Evolutionary conservation across 1,140 invertebrate species (phyloP), one percentile per base, ranked within the genome.

Genomic region (Littorina saxatilis): DNA sequence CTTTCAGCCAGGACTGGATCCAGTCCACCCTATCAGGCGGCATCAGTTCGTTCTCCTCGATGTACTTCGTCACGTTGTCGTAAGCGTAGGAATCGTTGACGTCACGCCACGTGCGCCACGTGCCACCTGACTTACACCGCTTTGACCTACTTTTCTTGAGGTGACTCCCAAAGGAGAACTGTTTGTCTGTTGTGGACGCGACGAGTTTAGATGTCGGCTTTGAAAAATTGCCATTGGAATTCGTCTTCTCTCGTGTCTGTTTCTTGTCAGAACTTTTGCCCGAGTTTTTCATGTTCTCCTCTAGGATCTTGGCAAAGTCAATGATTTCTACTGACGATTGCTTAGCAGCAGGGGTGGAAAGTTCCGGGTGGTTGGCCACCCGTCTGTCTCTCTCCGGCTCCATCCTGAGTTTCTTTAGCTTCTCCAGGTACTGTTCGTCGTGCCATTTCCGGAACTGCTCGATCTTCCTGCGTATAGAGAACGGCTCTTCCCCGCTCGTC

Each of bases 11-110:
- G 20, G 86, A 82, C 70, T 83, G 80, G 72, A 91, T 91, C 85
- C 86, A 88, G 1, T 80, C 68, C 58, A 84, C 82, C 73, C 90
- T 88, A 37, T 90, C 88, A 2, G 80, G 79, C 3, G 84, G 83
- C 87, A 91, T 87, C 13, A 91, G 79, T 78, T 91, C 90, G 79
- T 91, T 91, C 20, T 91, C 90, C 27, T 87, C 83, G 20, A 91
- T 91, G 66, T 91, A 91, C 76, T 89, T 87, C 40, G 84, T 85
- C 5, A 91, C 90, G 82, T 91, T 86, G 55, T 83, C 86, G 78
- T 91, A 91, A 1, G 90, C 90, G 76, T 90, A 87, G 0, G 90
- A 91, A 27, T 90, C 86, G 75, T 91, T 90, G 35, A 87, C 85
- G 78, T 86, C 87, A 61, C 90, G 83, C 88, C 88, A 91, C 17